A percentile compares a stretch with the other conserved stretches of the same genome.
Conservation (phyloP, 2,888 invertebrate species). For the Zaprionus bogoriensis region DNA sequence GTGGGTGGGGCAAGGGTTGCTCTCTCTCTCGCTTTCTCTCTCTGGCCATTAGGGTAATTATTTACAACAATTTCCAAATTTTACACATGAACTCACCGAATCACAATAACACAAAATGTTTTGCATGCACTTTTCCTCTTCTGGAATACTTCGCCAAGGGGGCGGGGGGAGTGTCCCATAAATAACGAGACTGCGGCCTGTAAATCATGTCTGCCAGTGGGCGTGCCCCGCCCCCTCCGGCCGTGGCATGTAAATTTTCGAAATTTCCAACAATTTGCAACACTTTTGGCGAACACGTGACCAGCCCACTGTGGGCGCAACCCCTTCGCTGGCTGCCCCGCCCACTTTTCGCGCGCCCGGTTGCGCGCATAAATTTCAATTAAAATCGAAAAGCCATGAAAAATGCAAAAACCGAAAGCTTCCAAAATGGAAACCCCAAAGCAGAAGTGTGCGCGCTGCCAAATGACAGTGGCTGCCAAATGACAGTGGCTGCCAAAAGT, state of each 20-base stretch:
- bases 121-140: constrained; percentile 60
- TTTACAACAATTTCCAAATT: constrained; percentile 78
- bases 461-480: not conserved
- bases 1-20: not conserved
- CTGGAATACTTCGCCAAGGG: no score
- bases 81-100: constrained; percentile 70
- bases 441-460: not conserved
- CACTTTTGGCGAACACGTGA: constrained; percentile 71
- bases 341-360: constrained; percentile 17
- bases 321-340: constrained; percentile 14
- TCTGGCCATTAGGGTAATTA: constrained; percentile 76
- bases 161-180: constrained; percentile 42
- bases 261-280: constrained; percentile 56
- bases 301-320: constrained; percentile 24
- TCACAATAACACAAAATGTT: constrained; percentile 67
- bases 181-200: constrained; percentile 62
- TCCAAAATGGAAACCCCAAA: constrained; percentile 9
- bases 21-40: not conserved
- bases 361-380: constrained; percentile 74
- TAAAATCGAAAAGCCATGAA: constrained; percentile 78
- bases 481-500: constrained; percentile 43
- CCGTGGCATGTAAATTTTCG: constrained; percentile 17
- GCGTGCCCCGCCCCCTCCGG: constrained; percentile 3
- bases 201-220: constrained; percentile 59
- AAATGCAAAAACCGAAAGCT: constrained; percentile 41